phyloP scores from a whole-genome alignment of 1,140 invertebrate genomes.

The Bicyclus anynana region DNA sequence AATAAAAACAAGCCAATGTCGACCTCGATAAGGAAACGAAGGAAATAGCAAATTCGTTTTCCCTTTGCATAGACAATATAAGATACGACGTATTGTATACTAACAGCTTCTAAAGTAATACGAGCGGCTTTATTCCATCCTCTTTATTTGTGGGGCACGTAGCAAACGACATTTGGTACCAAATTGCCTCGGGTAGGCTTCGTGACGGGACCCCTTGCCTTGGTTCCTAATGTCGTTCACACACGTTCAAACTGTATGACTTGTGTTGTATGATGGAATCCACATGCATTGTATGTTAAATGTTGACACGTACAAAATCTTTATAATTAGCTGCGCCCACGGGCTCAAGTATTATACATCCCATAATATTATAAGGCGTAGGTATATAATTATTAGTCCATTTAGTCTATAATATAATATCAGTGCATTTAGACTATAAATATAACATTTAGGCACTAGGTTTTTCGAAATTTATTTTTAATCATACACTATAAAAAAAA shows the following conservation, averaged over 20 bases:
- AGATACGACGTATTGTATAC: slow-evolving; percentile 31
- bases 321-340: too few species aligned
- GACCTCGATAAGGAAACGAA: slow-evolving; percentile 10
- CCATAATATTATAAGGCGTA: too few species aligned
- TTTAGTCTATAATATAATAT: too few species aligned
- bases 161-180: slow-evolving; percentile 67
- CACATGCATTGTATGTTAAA: not conserved
- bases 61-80: slow-evolving; percentile 27
- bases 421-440: too few species aligned
- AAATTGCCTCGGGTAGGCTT: slow-evolving; percentile 69
- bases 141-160: slow-evolving; percentile 70
- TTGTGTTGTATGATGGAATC: slow-evolving; percentile 12
- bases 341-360: too few species aligned
- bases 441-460: too few species aligned
- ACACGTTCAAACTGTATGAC: slow-evolving; percentile 38
- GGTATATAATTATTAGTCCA: too few species aligned
- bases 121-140: slow-evolving; percentile 54
- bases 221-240: slow-evolving; percentile 47
- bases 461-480: too few species aligned
- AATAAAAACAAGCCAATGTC: not conserved
- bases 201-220: slow-evolving; percentile 50
- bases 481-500: too few species aligned
- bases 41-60: slow-evolving; percentile 27
- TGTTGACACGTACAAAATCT: not conserved
- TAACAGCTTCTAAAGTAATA: slow-evolving; percentile 60